Evolutionary conservation across 1,140 invertebrate genomes (phyloP).

Genomic region (Drosophila tropicalis): DNA sequence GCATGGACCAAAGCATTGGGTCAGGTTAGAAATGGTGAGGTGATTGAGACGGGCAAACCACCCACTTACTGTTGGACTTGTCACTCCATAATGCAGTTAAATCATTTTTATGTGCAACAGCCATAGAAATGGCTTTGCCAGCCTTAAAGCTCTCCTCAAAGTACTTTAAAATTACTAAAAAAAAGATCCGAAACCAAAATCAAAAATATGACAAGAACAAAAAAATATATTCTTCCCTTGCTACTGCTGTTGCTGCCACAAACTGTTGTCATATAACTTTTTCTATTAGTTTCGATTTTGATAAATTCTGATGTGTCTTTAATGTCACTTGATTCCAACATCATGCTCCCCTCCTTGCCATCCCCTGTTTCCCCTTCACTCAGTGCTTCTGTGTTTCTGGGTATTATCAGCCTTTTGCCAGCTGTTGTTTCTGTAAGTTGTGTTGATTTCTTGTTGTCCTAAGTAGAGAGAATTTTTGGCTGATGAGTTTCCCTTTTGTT

Average conservation of each 20-base stretch:
- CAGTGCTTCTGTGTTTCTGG: slow-evolving; percentile 24
- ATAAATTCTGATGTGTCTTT: slow-evolving; percentile 78
- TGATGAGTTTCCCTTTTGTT: neutral
- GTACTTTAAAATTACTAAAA: slow-evolving; percentile 9
- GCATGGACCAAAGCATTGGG: slow-evolving; percentile 13
- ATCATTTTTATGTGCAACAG: slow-evolving; percentile 67
- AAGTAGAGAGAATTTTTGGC: neutral
- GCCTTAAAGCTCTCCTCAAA: slow-evolving; percentile 13
- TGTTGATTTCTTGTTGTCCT: slow-evolving; percentile 17
- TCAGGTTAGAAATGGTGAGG: neutral
- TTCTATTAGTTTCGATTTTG: slow-evolving; percentile 71
- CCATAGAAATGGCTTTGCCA: neutral
- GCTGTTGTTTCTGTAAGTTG: slow-evolving; percentile 52
- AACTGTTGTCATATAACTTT: slow-evolving; percentile 58
- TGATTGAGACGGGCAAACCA: neutral
- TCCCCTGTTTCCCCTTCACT: neutral
- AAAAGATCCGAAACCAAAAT: slow-evolving; percentile 1
- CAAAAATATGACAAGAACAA: neutral
- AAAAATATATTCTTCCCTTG: neutral
- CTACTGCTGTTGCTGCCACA: neutral
- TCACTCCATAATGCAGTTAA: slow-evolving; percentile 67
- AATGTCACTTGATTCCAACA: slow-evolving; percentile 59
- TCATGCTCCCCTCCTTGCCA: neutral
- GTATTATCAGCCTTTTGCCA: slow-evolving; percentile 56
- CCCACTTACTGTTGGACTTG: slow-evolving; percentile 31